Base-by-base conservation (phyloP, 2,797 vertebrate genomes). In the Oophaga sylvatica region DNA sequence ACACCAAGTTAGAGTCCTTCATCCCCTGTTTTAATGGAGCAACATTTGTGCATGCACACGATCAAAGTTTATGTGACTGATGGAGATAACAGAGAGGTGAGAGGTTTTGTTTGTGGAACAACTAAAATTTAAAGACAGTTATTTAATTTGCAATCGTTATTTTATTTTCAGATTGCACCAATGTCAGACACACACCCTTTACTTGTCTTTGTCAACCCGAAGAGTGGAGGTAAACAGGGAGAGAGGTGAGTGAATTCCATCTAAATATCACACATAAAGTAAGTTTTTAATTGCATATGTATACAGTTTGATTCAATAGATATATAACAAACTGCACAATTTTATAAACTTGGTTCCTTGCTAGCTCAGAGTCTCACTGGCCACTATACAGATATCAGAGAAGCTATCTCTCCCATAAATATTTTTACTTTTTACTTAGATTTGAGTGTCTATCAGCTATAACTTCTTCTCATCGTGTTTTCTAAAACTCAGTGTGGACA, bases 151-250 rank as follows among this genome's bases (percentile, higher is more conserved):
- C 31, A 41, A 48, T 6, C 67, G 26, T 56, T 4, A 19, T 63
- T 84, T 63, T 86, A n/a, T 81, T 85, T 82, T 0, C 90, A 98
- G 98, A 95, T 97, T 88, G 93, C 92, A 88, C 95, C 96, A 5
- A 87, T 97, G 89, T 86, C 94, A 83, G 92, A 95, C 88, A 97
- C 93, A 78, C 97, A 97, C 90, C 98, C 98, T 19, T 95, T 98
- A 88, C 94, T 98, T 91, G 97, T 98, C 90, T 98, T 98, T 90
- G 96, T 98, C 67, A 99, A 99, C 89, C 98, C 96, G 48, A 99
- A 97, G 92, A 98, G 98, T 90, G 98, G 98, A 63, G 98, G 98
- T 83, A 98, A 97, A 90, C 98, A 98, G 92, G 98, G 98, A 0
- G 94, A 96, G 91, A 95, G 95, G 97, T 98, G 89, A 95, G 95